Evolutionary conservation across 92 coral and sea anemone genomes (phyloP), one percentile per base, ranked within the genome.

Genomic region (Heteractis magnifica): DNA sequence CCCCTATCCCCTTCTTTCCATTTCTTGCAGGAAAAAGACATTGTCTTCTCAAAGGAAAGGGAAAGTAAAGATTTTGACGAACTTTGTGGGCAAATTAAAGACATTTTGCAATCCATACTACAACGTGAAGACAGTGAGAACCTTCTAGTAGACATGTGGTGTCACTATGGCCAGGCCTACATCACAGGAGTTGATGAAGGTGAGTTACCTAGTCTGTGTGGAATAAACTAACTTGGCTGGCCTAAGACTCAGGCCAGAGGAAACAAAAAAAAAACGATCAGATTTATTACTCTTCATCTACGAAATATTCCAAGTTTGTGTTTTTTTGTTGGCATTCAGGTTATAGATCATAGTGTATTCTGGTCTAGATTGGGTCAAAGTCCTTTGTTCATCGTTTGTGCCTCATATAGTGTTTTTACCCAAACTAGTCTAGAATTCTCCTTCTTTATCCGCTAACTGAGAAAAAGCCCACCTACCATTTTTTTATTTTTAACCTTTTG

Each of bases 71-170:
- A 7, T 8, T 68, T 68, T 23, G 23, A 26, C 4, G 49, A 68
- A 20, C 49, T 68, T 21, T 68, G 73, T 68, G 73, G 73, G 2
- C 15, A 68, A 68, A 68, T 68, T 10, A 14, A 68, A 68, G 50
- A 23, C 18, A 68, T 68, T 68, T 26, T 68, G 73, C 44, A 26
- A 10, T 20, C 14, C 10, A 10, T 68, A 20, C 73, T 19, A 23
- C 48, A 68, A 20, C 73, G 50, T 26, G 73, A 68, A 20, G 73
- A 68, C 14, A 26, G 16, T 6, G 49, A 68, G 23, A 68, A 68
- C 49, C 73, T 68, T 9, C 73, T 68, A 6, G 73, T 68, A 2
- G 73, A 68, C 73, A 68, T 68, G 73, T 68, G 73, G 73, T 68
- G 50, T 68, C 73, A 68, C 23, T 68, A 68, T 68, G 73, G 73